Evolutionary conservation across 1,140 invertebrate genomes (phyloP).

Genomic region (Armadillidium nasatum): DNA sequence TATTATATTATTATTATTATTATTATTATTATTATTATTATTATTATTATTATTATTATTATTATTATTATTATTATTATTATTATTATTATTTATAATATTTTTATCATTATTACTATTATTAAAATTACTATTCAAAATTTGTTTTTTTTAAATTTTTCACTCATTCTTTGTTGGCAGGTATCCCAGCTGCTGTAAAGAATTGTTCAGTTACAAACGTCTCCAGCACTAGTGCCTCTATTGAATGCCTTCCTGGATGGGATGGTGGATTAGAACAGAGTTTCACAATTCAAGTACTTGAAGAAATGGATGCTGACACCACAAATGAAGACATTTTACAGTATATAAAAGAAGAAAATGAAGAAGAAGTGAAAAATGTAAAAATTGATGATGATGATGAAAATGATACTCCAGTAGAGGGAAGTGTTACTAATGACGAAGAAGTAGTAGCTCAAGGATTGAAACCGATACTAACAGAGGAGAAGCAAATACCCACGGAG

Average conservation of each 20-base stretch:
- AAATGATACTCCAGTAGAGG: no score
- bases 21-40: no score
- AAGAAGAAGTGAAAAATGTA: not conserved
- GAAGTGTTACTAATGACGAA: no score
- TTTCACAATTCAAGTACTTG: constrained; percentile 68
- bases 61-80: no score
- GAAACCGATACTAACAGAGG: not conserved
- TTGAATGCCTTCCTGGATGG: constrained; percentile 64
- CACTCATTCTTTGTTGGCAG: constrained; percentile 50
- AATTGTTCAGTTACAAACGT: constrained; percentile 80
- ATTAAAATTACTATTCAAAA: no score
- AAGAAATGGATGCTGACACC: constrained; percentile 20
- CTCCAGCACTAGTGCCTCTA: constrained; percentile 71
- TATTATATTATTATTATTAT: no score
- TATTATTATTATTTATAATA: no score
- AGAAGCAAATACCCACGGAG: constrained; percentile 22
- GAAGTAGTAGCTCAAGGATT: not conserved
- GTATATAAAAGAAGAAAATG: not conserved
- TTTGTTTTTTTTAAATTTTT: no score
- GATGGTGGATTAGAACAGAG: constrained; percentile 65
- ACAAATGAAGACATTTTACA: not conserved
- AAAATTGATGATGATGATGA: no score
- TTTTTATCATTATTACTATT: no score
- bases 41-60: no score
- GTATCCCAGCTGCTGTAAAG: constrained; percentile 74